Base-by-base conservation (phyloP, 2,797 vertebrate species). In the Propithecus deckenii region DNA sequence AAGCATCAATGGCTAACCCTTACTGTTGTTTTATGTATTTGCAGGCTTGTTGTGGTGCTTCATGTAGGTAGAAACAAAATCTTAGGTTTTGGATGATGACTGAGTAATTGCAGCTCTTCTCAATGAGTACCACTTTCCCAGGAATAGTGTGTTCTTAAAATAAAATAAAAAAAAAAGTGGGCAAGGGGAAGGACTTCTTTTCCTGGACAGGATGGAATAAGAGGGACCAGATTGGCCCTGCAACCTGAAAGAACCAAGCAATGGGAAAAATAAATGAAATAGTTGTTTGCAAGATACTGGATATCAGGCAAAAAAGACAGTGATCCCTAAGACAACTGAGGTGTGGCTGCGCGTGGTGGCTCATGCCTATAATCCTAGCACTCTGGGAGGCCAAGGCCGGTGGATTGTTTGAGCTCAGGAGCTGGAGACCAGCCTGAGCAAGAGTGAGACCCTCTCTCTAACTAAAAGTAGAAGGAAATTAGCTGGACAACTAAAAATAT, bases 21-120 rank as follows among this genome's bases (percentile, higher is more conserved):
- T 86, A 59, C 75, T 57, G 30, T 67, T 89, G 52, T 83, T 91
- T 96, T 85, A n/a, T 80, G 48, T 67, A 65, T 89, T 86, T 38
- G 65, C 10, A 50, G 52, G 32, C 18, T 93, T 79, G 15, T 91
- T 86, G 46, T 89, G 75, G 11, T 63, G 30, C n/a, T 28, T 81
- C 38, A 41, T n/a, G 18, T 67, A n/a, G 22, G 15, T 85, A 74
- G 22, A 75, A 52, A 65, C 25, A 83, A 32, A 20, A 0, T 32
- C 15, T 80, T 86, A 41, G 7, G 3, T 92, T 96, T 95, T 67
- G 92, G 76, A 61, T 76, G 30, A 41, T 86, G 17, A 78, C 30
- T 52, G 59, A 84, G 28, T 91, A 94, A 63, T 80, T 48, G 3
- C 14, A 75, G 5, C 2, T 89, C 55, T 93, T 95, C 41, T 74